These are phyloP conservation scores for Ranitomeya variabilis DNA, from an alignment of 2,113 vertebrate genomes.

Conservation along the genomic window DNA sequence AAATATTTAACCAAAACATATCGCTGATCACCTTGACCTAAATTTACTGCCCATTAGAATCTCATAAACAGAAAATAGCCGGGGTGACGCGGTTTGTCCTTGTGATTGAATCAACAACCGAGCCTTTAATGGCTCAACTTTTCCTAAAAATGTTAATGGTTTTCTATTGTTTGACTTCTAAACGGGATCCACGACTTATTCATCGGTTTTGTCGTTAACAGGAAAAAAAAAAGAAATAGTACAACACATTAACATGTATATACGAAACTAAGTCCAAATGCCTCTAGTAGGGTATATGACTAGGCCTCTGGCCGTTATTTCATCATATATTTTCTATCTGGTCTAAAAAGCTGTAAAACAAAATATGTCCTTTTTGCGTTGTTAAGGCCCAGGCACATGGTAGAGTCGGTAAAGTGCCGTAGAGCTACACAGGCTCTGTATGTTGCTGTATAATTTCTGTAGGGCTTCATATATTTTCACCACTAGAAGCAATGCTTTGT, in stretches of 20 bases:
- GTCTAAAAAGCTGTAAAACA: not conserved
- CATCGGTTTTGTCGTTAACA: not conserved
- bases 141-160: not conserved
- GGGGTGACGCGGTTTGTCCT: not conserved
- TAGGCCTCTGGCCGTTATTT: conserved; percentile 4
- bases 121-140: not conserved
- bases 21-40: not conserved
- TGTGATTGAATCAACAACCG: not conserved
- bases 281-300: not conserved
- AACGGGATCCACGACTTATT: not conserved
- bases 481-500: no score
- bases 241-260: not conserved
- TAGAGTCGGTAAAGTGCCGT: not conserved
- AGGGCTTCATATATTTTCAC: no score
- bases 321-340: not conserved
- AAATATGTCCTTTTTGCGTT: not conserved
- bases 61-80: not conserved
- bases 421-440: no score
- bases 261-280: not conserved
- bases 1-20: not conserved
- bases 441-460: no score
- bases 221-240: not conserved
- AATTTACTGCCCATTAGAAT: not conserved
- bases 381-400: not conserved
- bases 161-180: not conserved